Evolutionary conservation across 23 tunicate species (phyloP).

Genomic region (Ciona savignyi): DNA sequence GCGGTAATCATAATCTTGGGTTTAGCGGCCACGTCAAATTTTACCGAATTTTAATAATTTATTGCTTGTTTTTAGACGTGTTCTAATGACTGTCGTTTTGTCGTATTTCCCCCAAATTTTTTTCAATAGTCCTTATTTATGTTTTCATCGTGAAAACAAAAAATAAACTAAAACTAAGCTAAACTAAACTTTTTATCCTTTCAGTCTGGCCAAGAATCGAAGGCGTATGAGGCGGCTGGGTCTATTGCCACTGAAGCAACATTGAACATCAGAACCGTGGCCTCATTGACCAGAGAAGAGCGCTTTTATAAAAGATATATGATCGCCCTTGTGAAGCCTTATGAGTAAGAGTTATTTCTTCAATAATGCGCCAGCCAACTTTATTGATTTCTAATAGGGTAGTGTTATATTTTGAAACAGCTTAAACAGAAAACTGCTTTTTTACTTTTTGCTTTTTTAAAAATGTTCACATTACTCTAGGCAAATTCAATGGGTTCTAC

Average conservation of each 20-base stretch:
- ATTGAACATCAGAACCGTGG: slow-evolving; percentile 85
- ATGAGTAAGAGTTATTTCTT: slow-evolving; percentile 23
- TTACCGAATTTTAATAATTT: too few relatives aligned
- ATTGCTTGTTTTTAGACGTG: too few relatives aligned
- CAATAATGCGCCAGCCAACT: not conserved
- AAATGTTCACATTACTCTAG: too few relatives aligned
- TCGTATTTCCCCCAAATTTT: too few relatives aligned
- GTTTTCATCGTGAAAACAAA: too few relatives aligned
- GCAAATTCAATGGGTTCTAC: too few relatives aligned
- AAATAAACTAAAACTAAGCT: too few relatives aligned
- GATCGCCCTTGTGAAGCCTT: slow-evolving; percentile 43
- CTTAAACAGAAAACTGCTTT: not conserved
- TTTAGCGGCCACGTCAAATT: too few relatives aligned
- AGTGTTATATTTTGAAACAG: too few relatives aligned
- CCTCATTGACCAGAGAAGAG: slow-evolving; percentile 76
- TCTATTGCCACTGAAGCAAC: slow-evolving; percentile 86
- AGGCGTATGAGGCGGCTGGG: slow-evolving; percentile 88
- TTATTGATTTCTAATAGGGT: not conserved
- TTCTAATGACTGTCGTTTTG: too few relatives aligned
- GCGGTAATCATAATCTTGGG: not conserved
- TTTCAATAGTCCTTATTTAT: too few relatives aligned
- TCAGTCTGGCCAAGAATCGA: slow-evolving; percentile 62
- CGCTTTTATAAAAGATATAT: slow-evolving; percentile 44
- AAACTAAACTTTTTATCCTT: not conserved
- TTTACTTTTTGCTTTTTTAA: too few relatives aligned